phyloP scores from a whole-genome alignment of 2,888 invertebrate genomes.

The Machimus rusticus region DNA sequence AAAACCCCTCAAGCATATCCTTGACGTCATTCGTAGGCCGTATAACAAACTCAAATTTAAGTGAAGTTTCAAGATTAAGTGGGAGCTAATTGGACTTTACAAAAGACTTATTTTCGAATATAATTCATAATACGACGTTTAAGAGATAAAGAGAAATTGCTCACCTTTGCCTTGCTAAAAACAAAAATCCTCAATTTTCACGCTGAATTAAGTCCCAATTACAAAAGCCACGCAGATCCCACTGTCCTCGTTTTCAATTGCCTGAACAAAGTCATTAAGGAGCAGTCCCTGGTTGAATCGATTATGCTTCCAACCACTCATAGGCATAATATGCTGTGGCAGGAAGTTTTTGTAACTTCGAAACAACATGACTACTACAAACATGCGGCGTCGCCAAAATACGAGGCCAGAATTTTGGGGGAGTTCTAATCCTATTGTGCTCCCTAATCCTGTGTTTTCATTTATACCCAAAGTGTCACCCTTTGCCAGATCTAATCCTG shows the following conservation, averaged over 20 bases:
- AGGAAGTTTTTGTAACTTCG: neutral
- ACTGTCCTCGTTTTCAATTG: neutral
- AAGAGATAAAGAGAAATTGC: neutral
- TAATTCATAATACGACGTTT: neutral
- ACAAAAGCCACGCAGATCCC: neutral
- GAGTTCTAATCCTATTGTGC: conserved; percentile 35
- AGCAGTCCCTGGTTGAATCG: neutral
- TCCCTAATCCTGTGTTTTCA: conserved; percentile 40
- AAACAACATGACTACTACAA: neutral
- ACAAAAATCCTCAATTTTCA: neutral
- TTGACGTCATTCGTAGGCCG: neutral
- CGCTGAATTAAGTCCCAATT: conserved; percentile 3
- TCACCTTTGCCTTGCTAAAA: neutral
- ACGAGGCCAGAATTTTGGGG: neutral
- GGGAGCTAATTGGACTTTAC: neutral
- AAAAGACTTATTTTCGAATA: neutral
- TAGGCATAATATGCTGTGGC: neutral
- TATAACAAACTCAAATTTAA: neutral
- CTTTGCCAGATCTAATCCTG: conserved; percentile 41
- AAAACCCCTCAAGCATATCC: neutral
- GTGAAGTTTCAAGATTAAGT: neutral
- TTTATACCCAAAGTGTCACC: conserved; percentile 42
- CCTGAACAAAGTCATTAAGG: neutral
- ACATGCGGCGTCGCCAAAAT: neutral
- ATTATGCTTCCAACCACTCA: conserved; percentile 11